These are phyloP conservation scores for Pardosa pseudoannulata DNA, from an alignment of 2,888 invertebrate species.

Conservation along the genomic window DNA sequence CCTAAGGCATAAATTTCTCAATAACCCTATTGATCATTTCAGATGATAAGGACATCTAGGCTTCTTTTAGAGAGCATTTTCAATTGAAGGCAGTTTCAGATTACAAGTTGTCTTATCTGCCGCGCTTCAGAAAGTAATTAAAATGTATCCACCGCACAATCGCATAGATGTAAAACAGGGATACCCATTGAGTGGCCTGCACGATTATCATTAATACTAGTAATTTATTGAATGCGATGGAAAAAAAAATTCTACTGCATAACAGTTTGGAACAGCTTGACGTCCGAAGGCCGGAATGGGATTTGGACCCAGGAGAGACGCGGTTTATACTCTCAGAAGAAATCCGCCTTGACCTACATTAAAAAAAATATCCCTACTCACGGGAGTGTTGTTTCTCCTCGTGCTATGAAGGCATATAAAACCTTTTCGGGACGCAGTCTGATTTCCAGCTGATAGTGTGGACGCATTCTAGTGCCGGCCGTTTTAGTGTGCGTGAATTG, in stretches of 20 bases:
- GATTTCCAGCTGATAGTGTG: not conserved
- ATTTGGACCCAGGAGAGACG: not conserved
- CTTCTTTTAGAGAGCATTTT: not conserved
- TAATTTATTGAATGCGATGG: not conserved
- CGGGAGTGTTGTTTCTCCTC: no score
- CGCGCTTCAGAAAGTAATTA: not conserved
- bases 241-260: not conserved
- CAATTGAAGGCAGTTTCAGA: not conserved
- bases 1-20: not conserved
- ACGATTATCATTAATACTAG: slow-evolving; percentile 9
- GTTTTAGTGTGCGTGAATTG: not conserved
- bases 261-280: not conserved
- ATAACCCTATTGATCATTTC: not conserved
- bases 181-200: not conserved
- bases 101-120: not conserved
- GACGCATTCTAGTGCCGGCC: not conserved
- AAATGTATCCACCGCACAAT: not conserved
- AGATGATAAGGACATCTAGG: not conserved
- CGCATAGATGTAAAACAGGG: not conserved
- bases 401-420: not conserved
- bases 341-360: slow-evolving; percentile 22
- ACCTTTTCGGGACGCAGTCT: not conserved
- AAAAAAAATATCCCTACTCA: slow-evolving; percentile 18
- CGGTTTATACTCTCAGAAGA: slow-evolving; percentile 1
- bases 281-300: slow-evolving; percentile 20